phyloP scores from a whole-genome alignment of 1,140 invertebrate species.

The Zaprionus davidi region DNA sequence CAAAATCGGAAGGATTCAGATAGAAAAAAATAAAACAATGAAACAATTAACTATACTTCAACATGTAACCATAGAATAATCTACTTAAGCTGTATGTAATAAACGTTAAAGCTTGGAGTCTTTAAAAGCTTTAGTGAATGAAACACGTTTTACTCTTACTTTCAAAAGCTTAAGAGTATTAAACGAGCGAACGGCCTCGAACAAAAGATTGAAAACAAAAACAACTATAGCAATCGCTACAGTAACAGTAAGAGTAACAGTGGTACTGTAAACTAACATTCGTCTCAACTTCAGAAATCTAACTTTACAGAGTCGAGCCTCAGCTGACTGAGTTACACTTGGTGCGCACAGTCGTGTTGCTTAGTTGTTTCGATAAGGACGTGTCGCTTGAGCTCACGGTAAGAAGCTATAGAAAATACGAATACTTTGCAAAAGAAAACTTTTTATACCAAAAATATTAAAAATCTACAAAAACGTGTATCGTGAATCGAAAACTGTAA shows the following conservation, averaged over 20 bases:
- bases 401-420: conserved; percentile 39
- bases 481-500: background rate
- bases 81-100: background rate
- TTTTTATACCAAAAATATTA: background rate
- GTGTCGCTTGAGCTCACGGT: conserved; percentile 73
- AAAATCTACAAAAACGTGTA: background rate
- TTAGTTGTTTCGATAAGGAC: conserved; percentile 69
- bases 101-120: background rate
- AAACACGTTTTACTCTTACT: conserved; percentile 68
- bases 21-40: too few species aligned
- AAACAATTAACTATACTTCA: too few species aligned
- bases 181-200: conserved; percentile 4
- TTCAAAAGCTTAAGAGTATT: conserved; percentile 75
- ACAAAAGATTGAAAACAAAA: background rate
- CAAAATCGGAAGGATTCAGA: too few species aligned
- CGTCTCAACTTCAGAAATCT: conserved; percentile 38
- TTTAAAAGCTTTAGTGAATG: conserved; percentile 34
- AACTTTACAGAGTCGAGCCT: conserved; percentile 6
- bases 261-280: conserved; percentile 55
- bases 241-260: conserved; percentile 38
- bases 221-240: conserved; percentile 6
- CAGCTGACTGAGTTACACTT: conserved; percentile 52
- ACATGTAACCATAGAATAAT: background rate
- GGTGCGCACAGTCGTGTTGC: conserved; percentile 68
- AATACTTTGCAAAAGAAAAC: background rate